Base-by-base conservation (phyloP, 2,888 invertebrate species). In the Eucriotettix oculatus region DNA sequence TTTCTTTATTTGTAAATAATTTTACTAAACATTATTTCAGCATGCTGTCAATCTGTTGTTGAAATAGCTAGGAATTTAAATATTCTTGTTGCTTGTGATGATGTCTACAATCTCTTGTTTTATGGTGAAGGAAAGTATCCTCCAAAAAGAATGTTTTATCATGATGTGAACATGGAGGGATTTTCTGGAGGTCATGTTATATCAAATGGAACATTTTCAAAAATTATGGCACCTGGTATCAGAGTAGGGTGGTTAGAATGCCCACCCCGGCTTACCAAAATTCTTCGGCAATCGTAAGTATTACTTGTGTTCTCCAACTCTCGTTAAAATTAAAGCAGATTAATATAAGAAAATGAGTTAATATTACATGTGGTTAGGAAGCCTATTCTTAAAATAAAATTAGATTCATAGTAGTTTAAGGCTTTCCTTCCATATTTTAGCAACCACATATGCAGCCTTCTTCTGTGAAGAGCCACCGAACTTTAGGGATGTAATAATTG, bases 161-260 rank as follows among this genome's bases (percentile, higher is more conserved):
- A 77, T 65, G 65, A 71, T 58, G 67, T 69, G 11, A 66, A 66
- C 9, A 73, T 74, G 67, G 17, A 66, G 0, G 69, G 71, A 14
- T 78, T 72, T 61, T 69, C 69, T 17, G 80, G 75, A 42, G 77
- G 81, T 1, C 75, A 80, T 69, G 76, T 84, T 7, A 73, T 84
- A 48, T 83, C 83, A 1, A 84, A 82, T 68, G 79, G 82, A 29
- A 77, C 79, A 1, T 84, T 85, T 69, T 82, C 83, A 0, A 84
- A 84, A 71, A 78, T 83, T 57, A 69, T 84, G 60, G 78, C 78
- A 1, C 84, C 84, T 1, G 82, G 81, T 0, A 67, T 84, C 16
- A 74, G 84, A n/a, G 68, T 82, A 14, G 84, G 84, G 5, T 84
- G 84, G 84, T 70, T 84, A 40, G 84, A 84, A 68, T 75, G 77